A percentile compares a stretch with the other conserved stretches of the same genome.
These are phyloP conservation scores for Torymus auratus DNA, from an alignment of 2,888 invertebrate genomes.

Conservation along the genomic window DNA sequence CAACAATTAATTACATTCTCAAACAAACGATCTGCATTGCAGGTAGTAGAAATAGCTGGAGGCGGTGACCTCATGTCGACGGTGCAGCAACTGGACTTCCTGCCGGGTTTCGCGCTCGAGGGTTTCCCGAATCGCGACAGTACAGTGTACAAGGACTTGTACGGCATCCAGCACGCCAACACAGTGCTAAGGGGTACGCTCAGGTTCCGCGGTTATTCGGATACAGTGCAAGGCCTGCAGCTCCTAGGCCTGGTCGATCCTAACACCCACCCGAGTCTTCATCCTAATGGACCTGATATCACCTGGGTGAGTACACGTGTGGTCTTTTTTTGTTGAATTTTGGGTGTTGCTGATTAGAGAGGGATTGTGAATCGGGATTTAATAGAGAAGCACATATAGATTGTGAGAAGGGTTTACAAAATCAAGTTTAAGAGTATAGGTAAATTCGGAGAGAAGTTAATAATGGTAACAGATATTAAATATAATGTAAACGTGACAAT, in stretches of 20 bases:
- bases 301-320: slow-evolving; percentile 86
- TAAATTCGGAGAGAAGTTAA: too few species aligned
- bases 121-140: slow-evolving; percentile 99
- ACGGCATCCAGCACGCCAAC: slow-evolving; percentile 89
- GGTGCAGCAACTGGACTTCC: slow-evolving; percentile 88
- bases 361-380: too few species aligned
- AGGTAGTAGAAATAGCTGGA: slow-evolving; percentile 91
- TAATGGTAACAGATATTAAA: too few species aligned
- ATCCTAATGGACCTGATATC: slow-evolving; percentile 95
- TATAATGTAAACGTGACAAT: too few species aligned
- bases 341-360: too few species aligned
- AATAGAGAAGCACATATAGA: too few species aligned
- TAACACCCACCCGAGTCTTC: slow-evolving; percentile 91
- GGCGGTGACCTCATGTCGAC: slow-evolving; percentile 94
- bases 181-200: slow-evolving; percentile 96
- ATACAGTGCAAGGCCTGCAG: slow-evolving; percentile 92
- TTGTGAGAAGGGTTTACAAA: too few species aligned
- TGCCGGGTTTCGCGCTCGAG: slow-evolving; percentile 97
- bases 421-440: too few species aligned
- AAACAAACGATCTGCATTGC: slow-evolving; percentile 5
- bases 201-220: slow-evolving; percentile 92
- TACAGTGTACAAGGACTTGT: slow-evolving; percentile 89
- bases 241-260: slow-evolving; percentile 92
- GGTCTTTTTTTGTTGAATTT: too few species aligned
- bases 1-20: too few species aligned